Conservation (phyloP, 2,113 vertebrate genomes). For the Poeciliopsis turrubarensis region DNA sequence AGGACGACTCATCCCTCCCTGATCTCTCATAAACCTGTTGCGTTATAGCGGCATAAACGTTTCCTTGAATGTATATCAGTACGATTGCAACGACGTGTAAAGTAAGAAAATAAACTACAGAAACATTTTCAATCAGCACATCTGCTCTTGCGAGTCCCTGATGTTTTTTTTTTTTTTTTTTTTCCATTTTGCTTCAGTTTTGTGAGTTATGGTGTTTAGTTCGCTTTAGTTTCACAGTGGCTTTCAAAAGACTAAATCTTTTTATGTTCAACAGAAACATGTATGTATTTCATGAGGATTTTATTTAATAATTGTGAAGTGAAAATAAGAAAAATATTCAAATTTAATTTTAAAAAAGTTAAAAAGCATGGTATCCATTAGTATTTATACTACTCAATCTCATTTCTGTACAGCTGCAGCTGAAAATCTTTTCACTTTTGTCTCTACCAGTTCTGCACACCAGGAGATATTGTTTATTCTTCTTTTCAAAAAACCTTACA, state of each 20-base stretch:
- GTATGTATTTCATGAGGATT: background rate
- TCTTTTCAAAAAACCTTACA: too few species aligned
- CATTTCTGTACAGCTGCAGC: too few species aligned
- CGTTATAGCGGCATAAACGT: constrained; percentile 27
- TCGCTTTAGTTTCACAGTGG: background rate
- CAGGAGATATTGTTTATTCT: too few species aligned
- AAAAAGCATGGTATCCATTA: too few species aligned
- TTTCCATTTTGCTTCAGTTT: background rate
- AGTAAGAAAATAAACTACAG: constrained; percentile 7
- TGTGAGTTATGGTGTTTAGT: background rate
- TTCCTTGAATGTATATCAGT: constrained; percentile 17
- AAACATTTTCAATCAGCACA: constrained; percentile 5
- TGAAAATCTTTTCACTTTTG: too few species aligned
- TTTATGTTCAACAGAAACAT: background rate
- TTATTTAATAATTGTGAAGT: background rate
- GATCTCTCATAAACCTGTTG: constrained; percentile 34
- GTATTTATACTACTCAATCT: too few species aligned
- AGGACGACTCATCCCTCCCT: constrained; percentile 26
- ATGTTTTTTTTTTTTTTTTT: too few species aligned
- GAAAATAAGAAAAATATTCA: too few species aligned
- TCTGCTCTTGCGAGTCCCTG: background rate
- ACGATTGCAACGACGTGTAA: constrained; percentile 7
- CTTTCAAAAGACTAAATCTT: background rate
- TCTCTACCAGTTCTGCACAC: too few species aligned
- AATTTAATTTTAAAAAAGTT: too few species aligned